These are phyloP conservation scores for Pongo pygmaeus DNA, from an alignment of 2,113 vertebrate genomes.

Conservation along the genomic window DNA sequence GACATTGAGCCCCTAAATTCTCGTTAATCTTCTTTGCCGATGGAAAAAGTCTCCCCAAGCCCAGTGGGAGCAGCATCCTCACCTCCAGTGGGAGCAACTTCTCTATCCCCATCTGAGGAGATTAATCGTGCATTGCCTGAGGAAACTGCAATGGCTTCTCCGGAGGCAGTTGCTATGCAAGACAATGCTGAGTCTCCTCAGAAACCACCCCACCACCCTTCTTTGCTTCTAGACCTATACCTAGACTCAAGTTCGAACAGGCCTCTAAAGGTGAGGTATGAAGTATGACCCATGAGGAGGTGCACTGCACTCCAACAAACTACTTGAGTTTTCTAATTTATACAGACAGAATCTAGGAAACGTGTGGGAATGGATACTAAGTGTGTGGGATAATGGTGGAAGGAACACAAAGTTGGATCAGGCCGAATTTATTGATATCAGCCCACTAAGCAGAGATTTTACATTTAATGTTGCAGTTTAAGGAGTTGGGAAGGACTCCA, in stretches of 20 bases:
- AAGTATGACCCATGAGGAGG: background rate
- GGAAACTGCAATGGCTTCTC: background rate
- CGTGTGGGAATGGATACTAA: background rate
- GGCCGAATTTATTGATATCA: background rate
- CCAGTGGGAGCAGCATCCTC: background rate
- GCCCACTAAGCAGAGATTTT: background rate
- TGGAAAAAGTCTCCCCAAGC: background rate
- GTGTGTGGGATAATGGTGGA: background rate
- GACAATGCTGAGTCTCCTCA: background rate
- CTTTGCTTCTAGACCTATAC: background rate
- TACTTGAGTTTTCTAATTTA: background rate
- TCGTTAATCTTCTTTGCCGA: background rate
- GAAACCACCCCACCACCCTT: background rate
- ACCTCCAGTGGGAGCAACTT: background rate
- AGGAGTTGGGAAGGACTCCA: background rate
- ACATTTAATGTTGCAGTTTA: background rate
- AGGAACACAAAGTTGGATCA: background rate
- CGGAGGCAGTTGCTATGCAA: background rate
- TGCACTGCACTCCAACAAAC: background rate
- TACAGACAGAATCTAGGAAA: background rate
- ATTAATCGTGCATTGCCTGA: background rate
- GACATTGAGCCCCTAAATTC: background rate
- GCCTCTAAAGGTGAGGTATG: background rate
- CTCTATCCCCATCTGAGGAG: background rate
- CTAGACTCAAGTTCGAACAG: background rate